Evolutionary conservation across 1,140 invertebrate genomes (phyloP).

Genomic region (Aphelinus atriplicis): DNA sequence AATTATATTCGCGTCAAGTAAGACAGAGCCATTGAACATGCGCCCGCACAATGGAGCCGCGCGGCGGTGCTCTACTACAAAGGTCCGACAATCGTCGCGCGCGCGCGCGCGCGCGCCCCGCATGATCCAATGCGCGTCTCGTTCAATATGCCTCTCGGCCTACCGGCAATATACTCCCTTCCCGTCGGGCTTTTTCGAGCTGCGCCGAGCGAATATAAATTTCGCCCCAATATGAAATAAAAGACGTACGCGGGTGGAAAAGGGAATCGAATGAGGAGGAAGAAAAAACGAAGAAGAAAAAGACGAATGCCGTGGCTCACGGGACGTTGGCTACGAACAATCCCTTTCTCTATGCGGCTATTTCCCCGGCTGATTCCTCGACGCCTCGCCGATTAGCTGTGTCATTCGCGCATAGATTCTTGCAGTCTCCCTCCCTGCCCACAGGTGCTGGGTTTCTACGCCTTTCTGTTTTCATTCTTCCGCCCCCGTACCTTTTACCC

Average conservation of each 20-base stretch:
- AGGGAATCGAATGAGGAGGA: background rate
- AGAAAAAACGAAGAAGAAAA: conserved; percentile 3
- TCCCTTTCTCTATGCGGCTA: conserved; percentile 49
- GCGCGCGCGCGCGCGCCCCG: background rate
- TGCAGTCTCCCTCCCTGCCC: too few species aligned
- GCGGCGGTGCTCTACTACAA: background rate
- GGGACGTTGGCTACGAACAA: conserved; percentile 49
- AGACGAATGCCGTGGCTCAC: background rate
- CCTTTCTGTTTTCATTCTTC: too few species aligned
- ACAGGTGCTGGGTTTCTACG: too few species aligned
- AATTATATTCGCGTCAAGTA: too few species aligned
- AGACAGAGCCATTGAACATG: background rate
- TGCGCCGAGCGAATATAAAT: conserved; percentile 8
- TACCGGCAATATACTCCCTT: too few species aligned
- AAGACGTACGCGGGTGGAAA: conserved; percentile 4
- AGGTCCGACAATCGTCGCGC: too few species aligned
- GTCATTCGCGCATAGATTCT: too few species aligned
- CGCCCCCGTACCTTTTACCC: conserved; percentile 7
- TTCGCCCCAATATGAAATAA: conserved; percentile 14
- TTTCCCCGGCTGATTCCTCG: conserved; percentile 36
- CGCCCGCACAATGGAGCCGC: background rate
- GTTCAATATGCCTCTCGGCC: background rate
- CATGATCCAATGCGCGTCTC: conserved; percentile 1
- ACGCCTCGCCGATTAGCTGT: background rate
- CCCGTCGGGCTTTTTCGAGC: too few species aligned